phyloP scores from a whole-genome alignment of 2,113 vertebrate species.

The Ailuropoda melanoleuca region DNA sequence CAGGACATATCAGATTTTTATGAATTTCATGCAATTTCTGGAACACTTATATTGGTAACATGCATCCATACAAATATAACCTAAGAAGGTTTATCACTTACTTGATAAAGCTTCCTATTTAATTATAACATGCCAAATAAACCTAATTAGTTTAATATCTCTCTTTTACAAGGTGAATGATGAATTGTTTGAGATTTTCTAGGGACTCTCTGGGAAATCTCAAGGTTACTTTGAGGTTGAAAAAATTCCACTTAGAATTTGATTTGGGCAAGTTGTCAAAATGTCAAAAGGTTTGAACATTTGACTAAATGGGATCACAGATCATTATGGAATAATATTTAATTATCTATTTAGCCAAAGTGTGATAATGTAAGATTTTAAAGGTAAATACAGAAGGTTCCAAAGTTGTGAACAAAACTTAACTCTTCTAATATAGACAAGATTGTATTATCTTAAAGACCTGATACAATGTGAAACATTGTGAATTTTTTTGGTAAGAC shows the following conservation, averaged over 20 bases:
- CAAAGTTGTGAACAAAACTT: background rate
- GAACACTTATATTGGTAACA: background rate
- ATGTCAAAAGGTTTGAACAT: background rate
- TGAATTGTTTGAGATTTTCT: background rate
- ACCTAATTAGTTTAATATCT: background rate
- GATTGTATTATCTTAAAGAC: background rate
- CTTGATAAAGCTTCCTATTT: background rate
- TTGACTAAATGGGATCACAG: background rate
- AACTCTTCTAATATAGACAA: background rate
- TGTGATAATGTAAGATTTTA: background rate
- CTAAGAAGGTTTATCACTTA: background rate
- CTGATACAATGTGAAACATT: background rate
- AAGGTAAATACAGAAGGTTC: background rate
- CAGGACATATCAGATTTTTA: background rate
- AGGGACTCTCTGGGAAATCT: background rate
- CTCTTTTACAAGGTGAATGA: background rate
- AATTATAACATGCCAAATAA: background rate
- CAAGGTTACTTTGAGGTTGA: background rate
- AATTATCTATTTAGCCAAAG: background rate
- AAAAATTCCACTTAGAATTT: background rate
- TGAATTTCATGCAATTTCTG: background rate
- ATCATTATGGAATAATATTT: background rate
- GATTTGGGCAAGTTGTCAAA: background rate
- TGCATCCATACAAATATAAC: background rate
- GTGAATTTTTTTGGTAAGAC: background rate